phyloP scores from a whole-genome alignment of 2,888 invertebrate genomes.

The Mellilla xanthometata region DNA sequence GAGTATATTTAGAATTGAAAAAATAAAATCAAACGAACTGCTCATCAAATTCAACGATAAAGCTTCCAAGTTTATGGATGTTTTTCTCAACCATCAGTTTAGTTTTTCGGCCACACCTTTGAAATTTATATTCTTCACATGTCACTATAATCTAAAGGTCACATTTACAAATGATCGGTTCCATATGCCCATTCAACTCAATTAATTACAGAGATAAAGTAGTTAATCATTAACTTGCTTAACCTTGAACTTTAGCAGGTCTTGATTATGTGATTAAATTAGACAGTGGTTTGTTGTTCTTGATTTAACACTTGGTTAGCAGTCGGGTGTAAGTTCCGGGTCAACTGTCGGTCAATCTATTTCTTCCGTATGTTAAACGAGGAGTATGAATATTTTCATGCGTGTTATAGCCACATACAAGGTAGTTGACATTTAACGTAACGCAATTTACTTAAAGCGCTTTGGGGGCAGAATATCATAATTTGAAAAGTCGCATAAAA shows the following conservation, averaged over 20 bases:
- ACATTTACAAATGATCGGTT: conserved; percentile 10
- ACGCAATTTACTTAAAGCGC: no score
- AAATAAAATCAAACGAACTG: no score
- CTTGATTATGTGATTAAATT: conserved; percentile 29
- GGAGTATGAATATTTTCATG: no score
- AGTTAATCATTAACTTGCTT: conserved; percentile 31
- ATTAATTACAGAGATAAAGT: conserved; percentile 37
- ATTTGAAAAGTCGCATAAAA: no score
- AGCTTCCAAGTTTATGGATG: no score
- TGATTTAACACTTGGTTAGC: conserved; percentile 13
- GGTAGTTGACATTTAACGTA: no score
- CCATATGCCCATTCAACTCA: conserved; percentile 27
- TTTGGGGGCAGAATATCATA: no score
- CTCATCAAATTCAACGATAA: no score
- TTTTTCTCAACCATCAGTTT: no score
- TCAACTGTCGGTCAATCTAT: not conserved
- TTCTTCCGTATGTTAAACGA: not conserved
- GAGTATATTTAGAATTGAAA: no score
- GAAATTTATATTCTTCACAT: conserved; percentile 2
- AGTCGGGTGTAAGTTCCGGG: conserved; percentile 10
- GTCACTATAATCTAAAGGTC: conserved; percentile 10
- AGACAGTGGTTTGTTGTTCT: conserved; percentile 24
- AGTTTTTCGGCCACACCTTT: conserved; percentile 6
- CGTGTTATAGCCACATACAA: no score
- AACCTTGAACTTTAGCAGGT: conserved; percentile 46